Evolutionary conservation across 2,797 vertebrate genomes (phyloP), one percentile per base, ranked within the genome.

Genomic region (Neomorphus geoffroyi): DNA sequence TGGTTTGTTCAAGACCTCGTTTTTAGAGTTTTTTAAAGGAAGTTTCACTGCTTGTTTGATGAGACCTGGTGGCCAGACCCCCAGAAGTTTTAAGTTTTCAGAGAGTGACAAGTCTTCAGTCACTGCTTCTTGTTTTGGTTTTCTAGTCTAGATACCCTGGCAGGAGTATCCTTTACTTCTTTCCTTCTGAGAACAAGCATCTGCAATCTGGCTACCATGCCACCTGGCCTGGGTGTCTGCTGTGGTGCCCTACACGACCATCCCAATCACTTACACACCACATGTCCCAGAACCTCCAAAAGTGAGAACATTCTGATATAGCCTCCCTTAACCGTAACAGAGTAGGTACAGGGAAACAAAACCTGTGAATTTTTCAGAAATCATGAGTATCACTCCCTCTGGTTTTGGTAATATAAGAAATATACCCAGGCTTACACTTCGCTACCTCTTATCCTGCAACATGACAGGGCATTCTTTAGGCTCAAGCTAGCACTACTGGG

Each of bases 181-280:
- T 70, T 66, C 13, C 17, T 86, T 71, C 27, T 62, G 43, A 35
- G 30, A 72, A 56, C 4, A 14, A 35, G 17, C 71, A 45, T 43
- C 39, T 50, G 9, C 32, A 41, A 11, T 28, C 43, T 71, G 71
- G 33, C 30, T 61, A n/a, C 43, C 15, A 48, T 10, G 33, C 18
- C 19, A 19, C 26, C 41, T 71, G 39, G 7, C 23, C n/a, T 41
- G 14, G 32, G 19, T 35, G 30, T 24, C 35, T 65, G 32, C 50
- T 5, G 1, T 33, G 15, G 41, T 75, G 32, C 15, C 33, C 43
- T 41, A 22, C 11, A 39, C 41, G 2, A 0, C 39, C 33, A 72
- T 30, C 51, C 26, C 45, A 43, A n/a, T 18, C 3, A 6, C 21
- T 80, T n/a, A 26, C 19, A 32, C 1, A 0, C 3, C 54, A 22